Evolutionary conservation across 2,113 vertebrate genomes (phyloP).

Genomic region (Scortum barcoo): DNA sequence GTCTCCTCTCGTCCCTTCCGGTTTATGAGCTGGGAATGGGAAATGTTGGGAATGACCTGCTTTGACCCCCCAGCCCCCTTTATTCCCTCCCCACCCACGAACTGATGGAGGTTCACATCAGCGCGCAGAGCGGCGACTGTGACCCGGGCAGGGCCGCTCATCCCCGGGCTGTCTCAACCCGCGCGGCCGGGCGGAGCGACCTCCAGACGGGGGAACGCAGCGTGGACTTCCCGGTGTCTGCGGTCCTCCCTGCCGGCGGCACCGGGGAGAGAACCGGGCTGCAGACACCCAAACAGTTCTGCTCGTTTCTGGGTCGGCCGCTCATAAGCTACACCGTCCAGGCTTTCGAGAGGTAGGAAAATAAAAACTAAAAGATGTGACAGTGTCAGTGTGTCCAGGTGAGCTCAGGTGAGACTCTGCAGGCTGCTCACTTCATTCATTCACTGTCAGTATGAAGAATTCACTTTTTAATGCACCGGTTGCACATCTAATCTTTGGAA

Average conservation of each 20-base stretch:
- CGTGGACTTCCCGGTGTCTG: slow-evolving; percentile 87
- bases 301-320: slow-evolving; percentile 89
- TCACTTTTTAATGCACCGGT: too few species aligned
- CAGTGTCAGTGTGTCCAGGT: too few species aligned
- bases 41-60: neutral
- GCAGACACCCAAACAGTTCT: slow-evolving; percentile 95
- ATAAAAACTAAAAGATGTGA: too few species aligned
- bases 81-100: neutral
- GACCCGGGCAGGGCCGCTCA: slow-evolving; percentile 65
- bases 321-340: slow-evolving; percentile 93
- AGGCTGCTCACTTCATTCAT: too few species aligned
- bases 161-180: slow-evolving; percentile 70
- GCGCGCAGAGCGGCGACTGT: slow-evolving; percentile 1
- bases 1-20: neutral
- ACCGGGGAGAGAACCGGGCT: slow-evolving; percentile 93
- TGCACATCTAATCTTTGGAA: too few species aligned
- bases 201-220: slow-evolving; percentile 3
- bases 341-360: slow-evolving; percentile 92
- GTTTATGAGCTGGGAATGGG: neutral
- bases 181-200: slow-evolving; percentile 40
- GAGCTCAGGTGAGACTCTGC: neutral
- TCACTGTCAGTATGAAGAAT: too few species aligned
- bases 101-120: neutral
- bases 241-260: slow-evolving; percentile 93
- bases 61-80: neutral